A percentile compares a stretch with the other conserved stretches of the same genome.
These are phyloP conservation scores for Grus americana DNA, from an alignment of 2,113 vertebrate genomes.

Conservation along the genomic window DNA sequence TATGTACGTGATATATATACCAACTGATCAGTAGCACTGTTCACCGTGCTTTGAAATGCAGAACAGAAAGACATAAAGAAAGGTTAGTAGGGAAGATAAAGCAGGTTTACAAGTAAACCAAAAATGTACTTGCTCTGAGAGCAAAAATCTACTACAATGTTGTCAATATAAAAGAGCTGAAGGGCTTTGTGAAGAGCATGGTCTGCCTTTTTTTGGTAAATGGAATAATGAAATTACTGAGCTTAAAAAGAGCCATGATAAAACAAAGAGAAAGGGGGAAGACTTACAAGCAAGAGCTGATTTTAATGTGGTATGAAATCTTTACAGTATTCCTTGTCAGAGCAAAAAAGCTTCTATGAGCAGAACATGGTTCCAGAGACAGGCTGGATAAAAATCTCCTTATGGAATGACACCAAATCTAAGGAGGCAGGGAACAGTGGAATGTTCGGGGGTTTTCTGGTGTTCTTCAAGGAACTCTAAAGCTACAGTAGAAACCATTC, in stretches of 20 bases:
- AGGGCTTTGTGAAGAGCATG: neutral
- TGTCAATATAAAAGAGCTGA: neutral
- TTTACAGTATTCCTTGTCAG: neutral
- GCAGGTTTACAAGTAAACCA: neutral
- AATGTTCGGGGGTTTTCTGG: neutral
- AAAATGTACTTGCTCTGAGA: neutral
- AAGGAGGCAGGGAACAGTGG: neutral
- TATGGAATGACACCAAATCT: neutral
- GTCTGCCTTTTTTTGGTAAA: neutral
- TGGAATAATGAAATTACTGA: neutral
- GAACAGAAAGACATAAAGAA: neutral
- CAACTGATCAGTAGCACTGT: neutral
- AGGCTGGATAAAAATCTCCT: neutral
- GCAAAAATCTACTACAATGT: neutral
- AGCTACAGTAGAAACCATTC: neutral
- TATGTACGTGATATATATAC: rapidly evolving
- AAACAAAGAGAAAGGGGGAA: neutral
- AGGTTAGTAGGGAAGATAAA: neutral
- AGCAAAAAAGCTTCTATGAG: neutral
- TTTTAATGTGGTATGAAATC: neutral
- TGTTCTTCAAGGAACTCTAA: neutral
- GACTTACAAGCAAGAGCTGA: neutral
- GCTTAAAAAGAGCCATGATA: neutral
- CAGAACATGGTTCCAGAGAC: neutral
- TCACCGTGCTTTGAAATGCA: neutral